These are phyloP conservation scores for Brachyptera putata DNA, from an alignment of 2,888 invertebrate species.

Conservation along the genomic window DNA sequence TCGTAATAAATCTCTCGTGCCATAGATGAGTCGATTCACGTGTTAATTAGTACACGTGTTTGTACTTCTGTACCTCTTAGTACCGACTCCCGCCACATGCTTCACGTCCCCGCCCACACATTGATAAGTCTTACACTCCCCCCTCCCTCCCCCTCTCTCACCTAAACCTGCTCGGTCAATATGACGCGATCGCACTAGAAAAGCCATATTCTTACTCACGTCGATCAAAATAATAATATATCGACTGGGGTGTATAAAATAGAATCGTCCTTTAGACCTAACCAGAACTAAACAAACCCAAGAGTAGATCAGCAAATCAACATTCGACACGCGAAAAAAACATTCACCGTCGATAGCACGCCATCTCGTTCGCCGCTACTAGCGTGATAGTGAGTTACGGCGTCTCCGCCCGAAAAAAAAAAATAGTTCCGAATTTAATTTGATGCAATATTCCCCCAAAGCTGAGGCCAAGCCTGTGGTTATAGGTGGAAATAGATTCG, in stretches of 20 bases:
- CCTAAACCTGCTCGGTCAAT: background rate
- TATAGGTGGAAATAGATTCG: slow-evolving; percentile 30
- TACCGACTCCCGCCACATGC: background rate
- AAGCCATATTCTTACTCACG: background rate
- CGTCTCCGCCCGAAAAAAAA: slow-evolving; percentile 31
- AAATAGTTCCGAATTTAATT: slow-evolving; percentile 32
- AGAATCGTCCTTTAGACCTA: slow-evolving; percentile 17
- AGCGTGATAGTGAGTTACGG: slow-evolving; percentile 28
- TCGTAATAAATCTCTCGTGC: slow-evolving; percentile 4
- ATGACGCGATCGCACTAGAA: background rate
- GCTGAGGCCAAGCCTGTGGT: slow-evolving; percentile 21
- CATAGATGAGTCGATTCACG: slow-evolving; percentile 5
- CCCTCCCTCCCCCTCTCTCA: background rate
- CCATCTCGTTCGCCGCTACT: slow-evolving; percentile 11
- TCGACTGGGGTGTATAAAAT: slow-evolving; percentile 9
- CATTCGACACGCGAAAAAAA: slow-evolving; percentile 31
- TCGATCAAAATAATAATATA: slow-evolving; percentile 8
- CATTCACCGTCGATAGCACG: slow-evolving; percentile 24
- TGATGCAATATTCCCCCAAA: slow-evolving; percentile 31
- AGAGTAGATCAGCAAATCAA: slow-evolving; percentile 30
- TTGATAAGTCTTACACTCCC: background rate
- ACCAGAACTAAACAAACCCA: slow-evolving; percentile 31
- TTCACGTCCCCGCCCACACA: background rate
- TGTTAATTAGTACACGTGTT: slow-evolving; percentile 12
- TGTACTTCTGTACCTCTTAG: background rate